Conservation (phyloP, 2,888 invertebrate genomes). For the Lissonota sp. region DNA sequence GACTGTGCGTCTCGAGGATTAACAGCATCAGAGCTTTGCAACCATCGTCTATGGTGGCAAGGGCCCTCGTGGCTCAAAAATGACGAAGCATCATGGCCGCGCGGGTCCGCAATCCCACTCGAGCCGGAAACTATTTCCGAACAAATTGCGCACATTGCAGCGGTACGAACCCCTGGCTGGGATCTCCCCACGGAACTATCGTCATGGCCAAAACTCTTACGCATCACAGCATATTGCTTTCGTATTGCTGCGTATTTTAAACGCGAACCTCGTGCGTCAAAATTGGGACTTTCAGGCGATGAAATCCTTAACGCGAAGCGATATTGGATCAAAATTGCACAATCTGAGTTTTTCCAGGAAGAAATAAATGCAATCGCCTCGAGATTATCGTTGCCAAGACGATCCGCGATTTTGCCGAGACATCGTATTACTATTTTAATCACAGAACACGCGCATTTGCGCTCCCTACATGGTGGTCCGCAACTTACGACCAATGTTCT, state of each 20-base stretch:
- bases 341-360: too few relatives aligned
- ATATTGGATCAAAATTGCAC: slow-evolving; percentile 28
- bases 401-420: slow-evolving; percentile 11
- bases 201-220: slow-evolving; percentile 21
- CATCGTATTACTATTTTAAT: slow-evolving; percentile 22
- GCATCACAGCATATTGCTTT: slow-evolving; percentile 37
- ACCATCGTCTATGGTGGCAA: slow-evolving; percentile 63
- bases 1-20: slow-evolving; percentile 74
- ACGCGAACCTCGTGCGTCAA: background rate
- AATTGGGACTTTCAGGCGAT: slow-evolving; percentile 8
- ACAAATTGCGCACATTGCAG: slow-evolving; percentile 55
- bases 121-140: slow-evolving; percentile 40
- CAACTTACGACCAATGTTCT: slow-evolving; percentile 51
- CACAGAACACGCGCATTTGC: slow-evolving; percentile 32
- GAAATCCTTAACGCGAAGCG: slow-evolving; percentile 20
- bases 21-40: slow-evolving; percentile 53
- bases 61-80: slow-evolving; percentile 66
- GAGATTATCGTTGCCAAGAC: too few relatives aligned
- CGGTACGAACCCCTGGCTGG: slow-evolving; percentile 50
- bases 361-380: too few relatives aligned
- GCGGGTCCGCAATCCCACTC: background rate
- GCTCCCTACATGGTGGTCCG: slow-evolving; percentile 52
- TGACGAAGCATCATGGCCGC: slow-evolving; percentile 48
- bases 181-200: slow-evolving; percentile 38
- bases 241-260: background rate